Percentiles rank a stretch among this genome's conserved stretches.
phyloP scores from a whole-genome alignment of 2,113 vertebrate species.

The Aphelocoma coerulescens region DNA sequence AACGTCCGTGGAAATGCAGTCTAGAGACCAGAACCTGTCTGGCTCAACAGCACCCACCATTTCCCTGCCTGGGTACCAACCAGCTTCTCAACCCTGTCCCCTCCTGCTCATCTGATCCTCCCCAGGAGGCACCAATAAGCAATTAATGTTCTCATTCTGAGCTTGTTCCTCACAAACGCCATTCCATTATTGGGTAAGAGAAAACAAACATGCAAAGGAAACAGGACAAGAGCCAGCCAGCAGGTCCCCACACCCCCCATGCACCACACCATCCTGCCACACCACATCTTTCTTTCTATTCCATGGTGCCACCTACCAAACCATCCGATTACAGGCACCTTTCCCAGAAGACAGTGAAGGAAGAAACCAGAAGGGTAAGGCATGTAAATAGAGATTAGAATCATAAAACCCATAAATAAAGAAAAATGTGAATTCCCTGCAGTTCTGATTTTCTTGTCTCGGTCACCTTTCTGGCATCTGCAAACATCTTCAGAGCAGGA shows the following conservation, averaged over 20 bases:
- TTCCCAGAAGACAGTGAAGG: not conserved
- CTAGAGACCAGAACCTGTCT: not conserved
- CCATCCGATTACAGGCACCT: rapidly evolving
- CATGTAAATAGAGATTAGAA: not conserved
- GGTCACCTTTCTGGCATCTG: rapidly evolving
- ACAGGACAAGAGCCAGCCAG: not conserved
- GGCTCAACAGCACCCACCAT: not conserved
- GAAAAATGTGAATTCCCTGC: not conserved
- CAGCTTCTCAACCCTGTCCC: not conserved
- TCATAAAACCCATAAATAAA: not conserved
- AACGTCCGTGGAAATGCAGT: not conserved
- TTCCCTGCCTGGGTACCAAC: not conserved
- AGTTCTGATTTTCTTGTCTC: not conserved
- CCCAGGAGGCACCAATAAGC: not conserved
- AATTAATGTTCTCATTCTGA: not conserved
- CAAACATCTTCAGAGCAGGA: not conserved
- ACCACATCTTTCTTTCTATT: not conserved
- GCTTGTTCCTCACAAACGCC: not conserved
- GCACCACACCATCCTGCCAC: not conserved
- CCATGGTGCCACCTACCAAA: not conserved
- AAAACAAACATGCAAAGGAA: not conserved
- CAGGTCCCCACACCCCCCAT: not conserved
- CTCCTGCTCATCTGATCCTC: not conserved
- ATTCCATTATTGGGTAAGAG: not conserved
- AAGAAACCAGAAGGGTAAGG: not conserved